phyloP scores from a whole-genome alignment of 2,113 vertebrate genomes.

The Leucoraja erinaceus region DNA sequence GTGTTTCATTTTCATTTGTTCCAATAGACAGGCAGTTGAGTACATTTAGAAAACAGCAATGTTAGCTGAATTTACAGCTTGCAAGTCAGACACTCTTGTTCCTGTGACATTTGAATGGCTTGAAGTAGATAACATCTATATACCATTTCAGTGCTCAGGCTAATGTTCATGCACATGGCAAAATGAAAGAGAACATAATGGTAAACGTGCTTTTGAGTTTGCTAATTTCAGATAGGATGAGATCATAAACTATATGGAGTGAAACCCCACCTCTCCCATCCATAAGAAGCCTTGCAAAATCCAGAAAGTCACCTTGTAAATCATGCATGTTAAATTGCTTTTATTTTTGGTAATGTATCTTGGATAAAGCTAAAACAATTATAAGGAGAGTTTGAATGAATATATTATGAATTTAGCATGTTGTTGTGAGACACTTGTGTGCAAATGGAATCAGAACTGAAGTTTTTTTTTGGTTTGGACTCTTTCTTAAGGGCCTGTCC shows the following conservation, averaged over 20 bases:
- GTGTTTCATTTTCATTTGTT: background rate
- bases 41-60: background rate
- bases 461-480: background rate
- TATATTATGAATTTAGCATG: background rate
- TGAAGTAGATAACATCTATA: background rate
- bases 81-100: background rate
- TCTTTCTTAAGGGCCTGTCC: no score
- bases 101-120: background rate
- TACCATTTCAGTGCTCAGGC: background rate
- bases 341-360: background rate
- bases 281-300: background rate
- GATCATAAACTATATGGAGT: background rate
- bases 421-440: background rate
- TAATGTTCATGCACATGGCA: background rate
- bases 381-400: background rate
- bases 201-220: background rate
- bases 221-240: background rate
- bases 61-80: background rate
- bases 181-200: background rate
- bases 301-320: background rate
- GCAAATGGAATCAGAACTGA: background rate
- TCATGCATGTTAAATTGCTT: background rate
- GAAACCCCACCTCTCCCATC: background rate
- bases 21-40: background rate
- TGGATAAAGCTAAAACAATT: background rate